These are phyloP conservation scores for Actinemys pallida DNA, from an alignment of 2,113 vertebrate species.

Conservation along the genomic window DNA sequence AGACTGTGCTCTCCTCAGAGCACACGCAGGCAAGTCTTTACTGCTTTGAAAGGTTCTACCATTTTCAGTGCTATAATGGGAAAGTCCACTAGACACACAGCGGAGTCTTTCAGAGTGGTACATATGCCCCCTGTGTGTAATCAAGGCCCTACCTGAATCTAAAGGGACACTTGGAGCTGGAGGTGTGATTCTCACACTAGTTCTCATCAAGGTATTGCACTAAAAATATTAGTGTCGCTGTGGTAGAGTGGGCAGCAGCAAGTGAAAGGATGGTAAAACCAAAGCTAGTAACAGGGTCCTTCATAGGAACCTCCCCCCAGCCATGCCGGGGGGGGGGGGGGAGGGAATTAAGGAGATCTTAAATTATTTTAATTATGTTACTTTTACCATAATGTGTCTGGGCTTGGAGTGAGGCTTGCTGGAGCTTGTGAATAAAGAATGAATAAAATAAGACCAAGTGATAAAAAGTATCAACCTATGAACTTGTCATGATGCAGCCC, in stretches of 20 bases:
- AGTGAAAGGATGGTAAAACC: background rate
- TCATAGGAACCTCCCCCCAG: background rate
- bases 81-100: conserved; percentile 18
- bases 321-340: too few relatives aligned
- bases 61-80: background rate
- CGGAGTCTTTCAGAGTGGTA: conserved; percentile 15
- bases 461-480: background rate
- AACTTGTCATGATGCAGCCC: background rate
- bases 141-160: background rate
- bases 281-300: background rate
- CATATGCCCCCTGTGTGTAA: fast-evolving
- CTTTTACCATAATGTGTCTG: background rate
- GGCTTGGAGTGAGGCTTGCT: background rate
- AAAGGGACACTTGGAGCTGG: background rate
- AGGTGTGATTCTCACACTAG: background rate
- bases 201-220: background rate
- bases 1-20: background rate
- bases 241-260: background rate
- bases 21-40: background rate
- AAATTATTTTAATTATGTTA: background rate
- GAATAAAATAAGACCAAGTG: background rate
- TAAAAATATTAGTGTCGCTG: background rate
- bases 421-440: background rate
- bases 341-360: background rate
- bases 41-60: background rate